Conservation (phyloP, 2,797 vertebrate species). For the Liasis olivaceus region DNA sequence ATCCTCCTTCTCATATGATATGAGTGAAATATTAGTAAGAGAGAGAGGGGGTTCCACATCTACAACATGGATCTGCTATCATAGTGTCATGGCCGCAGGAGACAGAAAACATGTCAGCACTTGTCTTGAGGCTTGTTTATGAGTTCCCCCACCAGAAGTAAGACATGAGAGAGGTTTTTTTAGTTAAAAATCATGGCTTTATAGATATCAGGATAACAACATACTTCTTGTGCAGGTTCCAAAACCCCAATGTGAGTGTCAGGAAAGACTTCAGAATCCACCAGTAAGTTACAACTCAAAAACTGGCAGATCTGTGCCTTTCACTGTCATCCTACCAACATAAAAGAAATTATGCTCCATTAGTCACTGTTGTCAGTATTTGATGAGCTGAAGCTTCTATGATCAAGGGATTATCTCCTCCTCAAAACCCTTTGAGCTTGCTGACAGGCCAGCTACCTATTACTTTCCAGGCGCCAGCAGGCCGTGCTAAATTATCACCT, state of each 20-base stretch:
- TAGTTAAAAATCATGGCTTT: neutral
- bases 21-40: neutral
- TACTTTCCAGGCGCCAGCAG: neutral
- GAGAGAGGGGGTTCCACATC: neutral
- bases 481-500: neutral
- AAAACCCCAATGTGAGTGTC: neutral
- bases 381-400: neutral
- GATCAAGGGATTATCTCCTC: neutral
- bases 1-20: neutral
- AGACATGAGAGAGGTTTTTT: neutral
- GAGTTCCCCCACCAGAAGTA: neutral
- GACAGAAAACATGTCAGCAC: neutral
- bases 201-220: neutral
- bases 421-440: neutral
- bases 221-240: neutral
- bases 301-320: neutral
- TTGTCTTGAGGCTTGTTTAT: neutral
- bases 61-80: neutral
- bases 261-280: neutral
- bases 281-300: neutral
- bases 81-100: neutral
- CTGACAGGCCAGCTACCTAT: neutral
- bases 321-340: neutral
- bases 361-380: neutral
- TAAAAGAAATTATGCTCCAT: neutral